These are phyloP conservation scores for Homalodisca vitripennis DNA, from an alignment of 1,140 invertebrate genomes.

Conservation along the genomic window DNA sequence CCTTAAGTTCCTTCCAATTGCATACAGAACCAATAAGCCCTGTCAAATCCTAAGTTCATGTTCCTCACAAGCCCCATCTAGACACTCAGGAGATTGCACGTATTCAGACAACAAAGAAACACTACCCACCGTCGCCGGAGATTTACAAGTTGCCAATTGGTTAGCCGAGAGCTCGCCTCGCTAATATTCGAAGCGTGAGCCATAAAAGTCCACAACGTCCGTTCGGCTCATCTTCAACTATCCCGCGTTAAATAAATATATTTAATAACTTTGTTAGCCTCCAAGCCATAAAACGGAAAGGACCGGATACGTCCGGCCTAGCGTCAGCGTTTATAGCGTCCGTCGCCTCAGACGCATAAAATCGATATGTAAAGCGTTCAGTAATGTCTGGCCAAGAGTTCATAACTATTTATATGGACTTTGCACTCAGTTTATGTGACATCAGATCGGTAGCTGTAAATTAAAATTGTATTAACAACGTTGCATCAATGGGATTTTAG, in stretches of 20 bases:
- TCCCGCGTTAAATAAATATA: constrained; percentile 22
- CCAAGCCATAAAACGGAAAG: too few species aligned
- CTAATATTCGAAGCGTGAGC: neutral
- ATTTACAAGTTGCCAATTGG: too few species aligned
- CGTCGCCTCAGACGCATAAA: neutral
- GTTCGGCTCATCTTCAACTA: neutral
- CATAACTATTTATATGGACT: too few species aligned
- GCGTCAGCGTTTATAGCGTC: too few species aligned
- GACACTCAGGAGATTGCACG: too few species aligned
- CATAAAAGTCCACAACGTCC: constrained; percentile 10
- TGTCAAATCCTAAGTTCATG: too few species aligned
- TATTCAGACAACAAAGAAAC: too few species aligned
- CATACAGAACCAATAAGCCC: too few species aligned
- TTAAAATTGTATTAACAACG: neutral
- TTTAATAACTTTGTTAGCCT: constrained; percentile 22
- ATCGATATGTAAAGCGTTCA: constrained; percentile 10
- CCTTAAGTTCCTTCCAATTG: too few species aligned
- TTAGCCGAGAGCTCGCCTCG: neutral
- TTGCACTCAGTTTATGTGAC: neutral
- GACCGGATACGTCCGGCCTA: neutral
- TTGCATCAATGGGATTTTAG: too few species aligned
- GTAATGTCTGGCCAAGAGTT: neutral
- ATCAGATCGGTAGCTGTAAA: neutral
- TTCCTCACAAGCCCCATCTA: too few species aligned
- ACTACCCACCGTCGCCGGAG: too few species aligned